phyloP scores from a whole-genome alignment of 2,888 invertebrate species.

The Oscheius myriophilus region DNA sequence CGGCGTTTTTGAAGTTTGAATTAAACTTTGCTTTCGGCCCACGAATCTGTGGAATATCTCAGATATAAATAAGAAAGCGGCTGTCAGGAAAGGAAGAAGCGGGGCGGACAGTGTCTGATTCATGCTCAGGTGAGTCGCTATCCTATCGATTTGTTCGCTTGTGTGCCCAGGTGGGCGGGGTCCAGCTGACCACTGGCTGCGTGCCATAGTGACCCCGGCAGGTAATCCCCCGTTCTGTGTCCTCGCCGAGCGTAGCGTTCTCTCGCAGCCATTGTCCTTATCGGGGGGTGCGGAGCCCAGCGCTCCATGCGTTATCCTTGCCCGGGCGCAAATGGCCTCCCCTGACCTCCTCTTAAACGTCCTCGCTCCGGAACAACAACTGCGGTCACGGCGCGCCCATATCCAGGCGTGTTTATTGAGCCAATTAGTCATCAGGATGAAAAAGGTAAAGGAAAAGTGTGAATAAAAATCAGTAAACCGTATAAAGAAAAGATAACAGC shows the following conservation, averaged over 20 bases:
- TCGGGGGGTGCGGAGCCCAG: slow-evolving; percentile 20
- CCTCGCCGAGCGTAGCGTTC: slow-evolving; percentile 9
- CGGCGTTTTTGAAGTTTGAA: too few species aligned
- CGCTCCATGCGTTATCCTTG: slow-evolving; percentile 8
- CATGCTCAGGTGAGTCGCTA: slow-evolving; percentile 33
- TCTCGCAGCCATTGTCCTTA: slow-evolving; percentile 25
- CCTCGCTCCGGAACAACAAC: neutral
- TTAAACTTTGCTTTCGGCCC: too few species aligned
- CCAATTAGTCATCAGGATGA: neutral
- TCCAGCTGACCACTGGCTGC: slow-evolving; percentile 23
- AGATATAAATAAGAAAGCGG: slow-evolving; percentile 4
- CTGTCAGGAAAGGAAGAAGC: slow-evolving; percentile 6
- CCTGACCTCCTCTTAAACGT: slow-evolving; percentile 18
- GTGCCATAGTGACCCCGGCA: slow-evolving; percentile 30
- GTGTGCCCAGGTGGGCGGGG: slow-evolving; percentile 25
- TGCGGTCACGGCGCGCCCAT: neutral
- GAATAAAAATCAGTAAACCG: too few species aligned
- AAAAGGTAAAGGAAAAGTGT: too few species aligned
- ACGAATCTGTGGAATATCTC: neutral
- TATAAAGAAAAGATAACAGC: too few species aligned
- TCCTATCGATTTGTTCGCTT: slow-evolving; percentile 30
- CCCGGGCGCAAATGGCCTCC: slow-evolving; percentile 22
- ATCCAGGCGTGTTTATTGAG: neutral
- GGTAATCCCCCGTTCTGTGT: slow-evolving; percentile 26
- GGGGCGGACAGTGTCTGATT: slow-evolving; percentile 25